Conservation (phyloP, 2,113 vertebrate species). For the Lagopus leucura region DNA sequence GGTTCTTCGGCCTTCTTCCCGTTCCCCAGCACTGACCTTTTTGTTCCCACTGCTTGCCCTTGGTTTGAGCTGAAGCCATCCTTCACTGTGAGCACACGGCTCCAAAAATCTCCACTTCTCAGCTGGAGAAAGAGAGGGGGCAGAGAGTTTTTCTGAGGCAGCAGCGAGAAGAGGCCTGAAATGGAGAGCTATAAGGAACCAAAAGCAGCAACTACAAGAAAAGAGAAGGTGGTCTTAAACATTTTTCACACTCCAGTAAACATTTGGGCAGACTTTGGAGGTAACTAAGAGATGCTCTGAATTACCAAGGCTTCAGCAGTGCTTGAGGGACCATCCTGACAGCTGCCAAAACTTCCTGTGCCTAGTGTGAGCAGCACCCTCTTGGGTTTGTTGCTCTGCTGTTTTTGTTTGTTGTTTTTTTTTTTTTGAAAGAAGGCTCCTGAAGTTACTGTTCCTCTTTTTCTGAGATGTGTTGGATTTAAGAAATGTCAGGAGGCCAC, state of each 20-base stretch:
- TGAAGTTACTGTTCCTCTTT: not conserved
- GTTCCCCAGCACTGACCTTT: not conserved
- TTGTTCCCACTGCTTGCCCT: not conserved
- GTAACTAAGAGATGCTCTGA: not conserved
- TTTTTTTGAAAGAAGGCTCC: not conserved
- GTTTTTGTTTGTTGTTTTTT: not conserved
- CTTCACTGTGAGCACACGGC: accelerated
- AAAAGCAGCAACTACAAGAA: not conserved
- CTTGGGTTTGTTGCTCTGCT: not conserved
- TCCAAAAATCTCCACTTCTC: not conserved
- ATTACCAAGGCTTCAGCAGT: not conserved
- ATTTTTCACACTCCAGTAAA: not conserved
- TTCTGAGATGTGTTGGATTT: not conserved
- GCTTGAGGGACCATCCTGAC: not conserved
- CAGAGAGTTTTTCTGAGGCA: not conserved
- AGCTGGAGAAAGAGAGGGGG: not conserved
- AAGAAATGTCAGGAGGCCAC: not conserved
- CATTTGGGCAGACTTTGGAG: not conserved
- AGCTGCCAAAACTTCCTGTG: not conserved
- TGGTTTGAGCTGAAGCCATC: not conserved
- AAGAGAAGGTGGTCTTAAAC: not conserved
- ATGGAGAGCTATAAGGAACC: not conserved
- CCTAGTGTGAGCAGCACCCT: not conserved
- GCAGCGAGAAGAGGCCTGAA: accelerated
- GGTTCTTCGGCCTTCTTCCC: not conserved